phyloP scores from a whole-genome alignment of 2,888 invertebrate genomes.

The Camptogramma bilineatum region DNA sequence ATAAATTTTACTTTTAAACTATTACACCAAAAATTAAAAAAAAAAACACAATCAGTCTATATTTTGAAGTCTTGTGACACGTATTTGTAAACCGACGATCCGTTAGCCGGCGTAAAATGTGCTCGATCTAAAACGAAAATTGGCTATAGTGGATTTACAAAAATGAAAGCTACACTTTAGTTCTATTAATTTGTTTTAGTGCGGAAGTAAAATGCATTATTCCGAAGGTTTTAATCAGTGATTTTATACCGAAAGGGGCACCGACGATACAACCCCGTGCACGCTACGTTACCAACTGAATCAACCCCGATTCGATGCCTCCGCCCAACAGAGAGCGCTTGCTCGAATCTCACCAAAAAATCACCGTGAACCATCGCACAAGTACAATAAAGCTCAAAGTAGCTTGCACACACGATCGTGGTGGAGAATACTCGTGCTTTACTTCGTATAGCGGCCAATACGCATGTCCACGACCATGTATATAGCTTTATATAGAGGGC shows the following conservation, averaged over 20 bases:
- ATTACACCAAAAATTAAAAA: slow-evolving; percentile 38
- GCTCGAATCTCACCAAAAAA: slow-evolving; percentile 60
- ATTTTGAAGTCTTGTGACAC: slow-evolving; percentile 61
- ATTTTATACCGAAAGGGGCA: slow-evolving; percentile 70
- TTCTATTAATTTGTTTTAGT: slow-evolving; percentile 58
- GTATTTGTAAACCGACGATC: slow-evolving; percentile 64
- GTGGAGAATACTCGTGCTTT: slow-evolving; percentile 80
- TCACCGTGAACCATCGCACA: slow-evolving; percentile 52
- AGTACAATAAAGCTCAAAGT: slow-evolving; percentile 55
- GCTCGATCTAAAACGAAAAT: slow-evolving; percentile 38
- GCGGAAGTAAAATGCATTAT: slow-evolving; percentile 68
- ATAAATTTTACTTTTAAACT: slow-evolving; percentile 23
- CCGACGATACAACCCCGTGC: slow-evolving; percentile 72
- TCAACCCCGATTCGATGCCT: slow-evolving; percentile 81
- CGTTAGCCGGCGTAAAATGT: slow-evolving; percentile 63
- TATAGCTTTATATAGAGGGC: slow-evolving; percentile 77
- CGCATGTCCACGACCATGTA: slow-evolving; percentile 83
- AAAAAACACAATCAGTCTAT: slow-evolving; percentile 55
- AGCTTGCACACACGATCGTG: slow-evolving; percentile 52
- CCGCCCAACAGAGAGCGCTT: slow-evolving; percentile 85
- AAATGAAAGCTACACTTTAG: slow-evolving; percentile 54
- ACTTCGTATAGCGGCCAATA: slow-evolving; percentile 81
- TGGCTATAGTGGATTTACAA: slow-evolving; percentile 15
- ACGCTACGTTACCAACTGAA: slow-evolving; percentile 82
- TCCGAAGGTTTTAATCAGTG: slow-evolving; percentile 76